Conservation (phyloP, 2,113 vertebrate species). For the Sander lucioperca region DNA sequence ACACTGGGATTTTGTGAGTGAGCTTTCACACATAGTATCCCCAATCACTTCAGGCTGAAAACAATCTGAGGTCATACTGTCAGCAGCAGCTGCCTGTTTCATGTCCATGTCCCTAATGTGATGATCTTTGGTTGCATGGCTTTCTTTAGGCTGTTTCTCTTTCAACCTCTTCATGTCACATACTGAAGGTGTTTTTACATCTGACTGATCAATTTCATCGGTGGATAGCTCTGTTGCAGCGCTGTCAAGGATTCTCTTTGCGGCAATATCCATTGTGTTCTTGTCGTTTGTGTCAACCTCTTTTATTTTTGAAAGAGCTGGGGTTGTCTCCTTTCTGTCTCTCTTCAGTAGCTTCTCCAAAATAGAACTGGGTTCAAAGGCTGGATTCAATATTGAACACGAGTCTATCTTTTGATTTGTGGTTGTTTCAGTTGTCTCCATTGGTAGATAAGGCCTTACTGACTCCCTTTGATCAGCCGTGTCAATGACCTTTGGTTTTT, state of each 20-base stretch:
- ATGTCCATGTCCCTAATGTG: not conserved
- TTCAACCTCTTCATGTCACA: not conserved
- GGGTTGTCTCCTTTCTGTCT: conserved; percentile 56
- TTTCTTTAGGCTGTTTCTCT: conserved; percentile 13
- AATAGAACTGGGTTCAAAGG: conserved; percentile 69
- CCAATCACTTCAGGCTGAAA: conserved; percentile 11
- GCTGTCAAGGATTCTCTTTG: not conserved
- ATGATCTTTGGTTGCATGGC: not conserved
- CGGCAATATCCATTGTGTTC: not conserved
- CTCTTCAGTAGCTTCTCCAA: conserved; percentile 76
- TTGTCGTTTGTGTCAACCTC: conserved; percentile 32
- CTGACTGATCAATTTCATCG: conserved; percentile 13
- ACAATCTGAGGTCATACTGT: conserved; percentile 24
- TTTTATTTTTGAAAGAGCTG: conserved; percentile 43
- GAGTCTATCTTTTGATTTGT: not conserved
- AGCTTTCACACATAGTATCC: conserved; percentile 13
- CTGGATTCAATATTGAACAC: conserved; percentile 13
- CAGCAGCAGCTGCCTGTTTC: conserved; percentile 9
- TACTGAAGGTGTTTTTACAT: not conserved
- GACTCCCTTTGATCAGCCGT: conserved; percentile 32
- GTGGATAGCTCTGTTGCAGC: not conserved
- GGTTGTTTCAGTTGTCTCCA: conserved; percentile 12
- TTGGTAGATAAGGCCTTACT: conserved; percentile 14
- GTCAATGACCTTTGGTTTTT: conserved; percentile 27
- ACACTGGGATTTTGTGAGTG: conserved; percentile 21